Evolutionary conservation across 2,797 vertebrate genomes (phyloP).

Genomic region (Anguilla anguilla): DNA sequence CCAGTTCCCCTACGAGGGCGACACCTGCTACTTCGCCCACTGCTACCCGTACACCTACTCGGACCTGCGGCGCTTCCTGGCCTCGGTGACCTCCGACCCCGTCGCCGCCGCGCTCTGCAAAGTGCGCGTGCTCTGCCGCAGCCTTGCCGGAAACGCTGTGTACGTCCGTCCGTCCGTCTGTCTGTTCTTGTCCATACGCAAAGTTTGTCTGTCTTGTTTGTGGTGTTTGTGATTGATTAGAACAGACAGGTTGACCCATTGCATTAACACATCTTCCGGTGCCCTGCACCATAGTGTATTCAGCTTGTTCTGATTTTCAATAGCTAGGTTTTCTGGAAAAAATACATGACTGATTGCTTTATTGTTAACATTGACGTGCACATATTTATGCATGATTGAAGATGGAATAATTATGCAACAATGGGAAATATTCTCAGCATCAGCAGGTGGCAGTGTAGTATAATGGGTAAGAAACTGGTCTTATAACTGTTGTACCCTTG

Average conservation of each 20-base stretch:
- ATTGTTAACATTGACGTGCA: too few relatives aligned
- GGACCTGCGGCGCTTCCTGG: slow-evolving; percentile 81
- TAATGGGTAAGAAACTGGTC: too few relatives aligned
- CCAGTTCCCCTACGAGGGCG: slow-evolving; percentile 78
- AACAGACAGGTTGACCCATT: not conserved
- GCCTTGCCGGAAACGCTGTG: slow-evolving; percentile 85
- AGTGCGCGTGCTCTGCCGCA: slow-evolving; percentile 80
- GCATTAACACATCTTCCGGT: not conserved
- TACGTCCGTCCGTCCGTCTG: slow-evolving; percentile 48
- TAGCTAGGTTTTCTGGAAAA: too few relatives aligned
- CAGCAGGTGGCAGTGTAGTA: too few relatives aligned
- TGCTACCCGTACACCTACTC: slow-evolving; percentile 94
- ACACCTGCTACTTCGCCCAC: slow-evolving; percentile 91
- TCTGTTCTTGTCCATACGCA: not conserved
- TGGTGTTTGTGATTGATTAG: not conserved
- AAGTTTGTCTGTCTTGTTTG: not conserved
- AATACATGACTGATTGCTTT: too few relatives aligned
- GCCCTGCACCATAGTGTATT: not conserved
- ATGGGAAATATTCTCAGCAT: too few relatives aligned
- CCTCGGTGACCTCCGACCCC: slow-evolving; percentile 67
- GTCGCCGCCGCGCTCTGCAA: slow-evolving; percentile 72
- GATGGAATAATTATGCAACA: too few relatives aligned
- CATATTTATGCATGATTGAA: too few relatives aligned
- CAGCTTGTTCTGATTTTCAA: too few relatives aligned
- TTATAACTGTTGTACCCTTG: too few relatives aligned